phyloP scores from a whole-genome alignment of 2,888 invertebrate species.

The Cosmorhoe ocellata region DNA sequence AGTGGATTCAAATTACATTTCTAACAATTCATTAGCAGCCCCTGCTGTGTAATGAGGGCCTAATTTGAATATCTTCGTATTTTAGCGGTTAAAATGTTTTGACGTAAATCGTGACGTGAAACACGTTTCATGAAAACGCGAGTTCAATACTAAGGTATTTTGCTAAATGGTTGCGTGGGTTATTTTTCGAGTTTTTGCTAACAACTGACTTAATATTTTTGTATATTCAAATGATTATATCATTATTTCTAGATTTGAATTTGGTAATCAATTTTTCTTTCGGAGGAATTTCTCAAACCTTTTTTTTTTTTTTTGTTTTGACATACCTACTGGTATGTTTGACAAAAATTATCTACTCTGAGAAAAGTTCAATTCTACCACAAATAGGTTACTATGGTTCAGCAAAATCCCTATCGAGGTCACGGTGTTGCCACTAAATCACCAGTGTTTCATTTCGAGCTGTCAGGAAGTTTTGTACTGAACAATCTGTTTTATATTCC shows the following conservation, averaged over 20 bases:
- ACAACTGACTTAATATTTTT: no score
- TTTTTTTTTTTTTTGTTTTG: no score
- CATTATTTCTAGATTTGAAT: no score
- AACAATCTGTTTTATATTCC: slow-evolving; percentile 11
- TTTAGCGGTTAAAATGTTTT: slow-evolving; percentile 56
- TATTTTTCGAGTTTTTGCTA: neutral
- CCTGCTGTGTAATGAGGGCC: slow-evolving; percentile 59
- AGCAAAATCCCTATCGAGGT: no score
- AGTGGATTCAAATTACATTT: slow-evolving; percentile 45
- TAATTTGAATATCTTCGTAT: slow-evolving; percentile 68
- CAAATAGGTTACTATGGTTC: no score
- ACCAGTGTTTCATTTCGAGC: slow-evolving; percentile 5
- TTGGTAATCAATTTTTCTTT: no score
- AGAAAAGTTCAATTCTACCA: no score
- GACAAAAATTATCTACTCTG: no score
- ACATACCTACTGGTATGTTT: no score
- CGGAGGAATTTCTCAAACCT: no score
- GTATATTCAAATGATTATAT: no score
- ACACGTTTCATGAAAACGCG: slow-evolving; percentile 52
- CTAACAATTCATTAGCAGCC: slow-evolving; percentile 61
- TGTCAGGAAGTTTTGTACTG: slow-evolving; percentile 14
- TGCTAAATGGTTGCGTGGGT: slow-evolving; percentile 18
- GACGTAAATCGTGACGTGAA: slow-evolving; percentile 63
- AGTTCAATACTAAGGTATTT: slow-evolving; percentile 36
- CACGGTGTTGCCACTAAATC: no score